Percentiles rank a stretch among this genome's conserved stretches.
phyloP scores from a whole-genome alignment of 2,113 vertebrate species.

The Myrmecophaga tridactyla region DNA sequence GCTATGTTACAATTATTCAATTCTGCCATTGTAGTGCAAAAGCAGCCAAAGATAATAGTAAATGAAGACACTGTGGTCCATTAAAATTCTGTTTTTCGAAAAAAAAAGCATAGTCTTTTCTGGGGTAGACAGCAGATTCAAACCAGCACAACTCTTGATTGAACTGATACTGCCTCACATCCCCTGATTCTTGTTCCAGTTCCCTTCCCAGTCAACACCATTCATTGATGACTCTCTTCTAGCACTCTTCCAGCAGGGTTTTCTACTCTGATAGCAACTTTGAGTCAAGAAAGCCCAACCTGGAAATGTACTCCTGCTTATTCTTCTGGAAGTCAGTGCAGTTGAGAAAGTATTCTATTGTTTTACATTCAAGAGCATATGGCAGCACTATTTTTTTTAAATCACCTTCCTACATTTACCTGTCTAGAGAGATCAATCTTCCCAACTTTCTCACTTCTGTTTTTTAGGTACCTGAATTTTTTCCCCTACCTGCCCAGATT shows the following conservation, averaged over 20 bases:
- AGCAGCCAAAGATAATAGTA: too few relatives aligned
- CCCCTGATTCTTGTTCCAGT: not conserved
- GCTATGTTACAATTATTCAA: too few relatives aligned
- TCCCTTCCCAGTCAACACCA: not conserved
- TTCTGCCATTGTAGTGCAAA: too few relatives aligned
- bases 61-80: too few relatives aligned
- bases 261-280: not conserved
- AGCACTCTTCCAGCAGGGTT: not conserved
- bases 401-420: not conserved
- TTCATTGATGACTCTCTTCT: not conserved
- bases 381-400: not conserved
- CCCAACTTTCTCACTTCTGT: not conserved
- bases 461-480: not conserved
- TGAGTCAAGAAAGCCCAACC: not conserved
- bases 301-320: not conserved
- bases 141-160: too few relatives aligned
- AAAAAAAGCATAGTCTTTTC: too few relatives aligned
- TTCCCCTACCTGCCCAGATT: not conserved
- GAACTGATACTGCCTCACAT: not conserved
- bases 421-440: not conserved
- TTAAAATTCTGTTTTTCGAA: too few relatives aligned
- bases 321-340: not conserved
- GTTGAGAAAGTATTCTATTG: not conserved
- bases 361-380: not conserved
- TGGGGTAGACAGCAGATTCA: too few relatives aligned